phyloP scores from a whole-genome alignment of 2,797 vertebrate species.

The Rhodeus uyekii region DNA sequence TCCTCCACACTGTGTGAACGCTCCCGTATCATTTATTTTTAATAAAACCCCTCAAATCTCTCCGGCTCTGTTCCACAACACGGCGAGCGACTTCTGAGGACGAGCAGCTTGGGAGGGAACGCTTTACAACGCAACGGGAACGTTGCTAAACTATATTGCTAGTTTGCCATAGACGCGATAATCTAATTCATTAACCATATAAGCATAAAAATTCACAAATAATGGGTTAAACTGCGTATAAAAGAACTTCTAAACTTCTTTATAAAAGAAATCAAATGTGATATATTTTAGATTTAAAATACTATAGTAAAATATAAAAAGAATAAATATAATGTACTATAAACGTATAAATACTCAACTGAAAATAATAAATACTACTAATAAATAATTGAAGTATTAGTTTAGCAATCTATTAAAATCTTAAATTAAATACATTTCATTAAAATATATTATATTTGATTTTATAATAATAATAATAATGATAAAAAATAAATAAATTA shows the following conservation, averaged over 20 bases:
- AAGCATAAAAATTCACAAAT: neutral
- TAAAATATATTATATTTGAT: no score
- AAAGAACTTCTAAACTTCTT: no score
- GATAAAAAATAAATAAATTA: no score
- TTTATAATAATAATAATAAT: no score
- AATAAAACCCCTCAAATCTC: conserved; percentile 27
- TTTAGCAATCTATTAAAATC: neutral
- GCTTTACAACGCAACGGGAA: neutral
- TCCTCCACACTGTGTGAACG: conserved; percentile 3
- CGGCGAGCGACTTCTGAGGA: neutral
- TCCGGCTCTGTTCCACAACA: neutral
- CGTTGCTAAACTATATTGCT: neutral
- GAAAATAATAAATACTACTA: neutral
- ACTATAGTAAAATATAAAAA: no score
- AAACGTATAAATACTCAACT: neutral
- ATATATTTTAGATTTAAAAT: no score
- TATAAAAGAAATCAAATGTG: no score
- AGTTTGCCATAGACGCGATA: neutral
- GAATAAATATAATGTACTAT: neutral
- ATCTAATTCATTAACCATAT: neutral
- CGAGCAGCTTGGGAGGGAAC: neutral
- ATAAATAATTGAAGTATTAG: neutral
- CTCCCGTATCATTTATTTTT: conserved; percentile 36
- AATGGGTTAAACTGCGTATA: no score
- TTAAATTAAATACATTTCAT: neutral